Conservation (phyloP, 2,797 vertebrate genomes). For the Centropyge bicolor region DNA sequence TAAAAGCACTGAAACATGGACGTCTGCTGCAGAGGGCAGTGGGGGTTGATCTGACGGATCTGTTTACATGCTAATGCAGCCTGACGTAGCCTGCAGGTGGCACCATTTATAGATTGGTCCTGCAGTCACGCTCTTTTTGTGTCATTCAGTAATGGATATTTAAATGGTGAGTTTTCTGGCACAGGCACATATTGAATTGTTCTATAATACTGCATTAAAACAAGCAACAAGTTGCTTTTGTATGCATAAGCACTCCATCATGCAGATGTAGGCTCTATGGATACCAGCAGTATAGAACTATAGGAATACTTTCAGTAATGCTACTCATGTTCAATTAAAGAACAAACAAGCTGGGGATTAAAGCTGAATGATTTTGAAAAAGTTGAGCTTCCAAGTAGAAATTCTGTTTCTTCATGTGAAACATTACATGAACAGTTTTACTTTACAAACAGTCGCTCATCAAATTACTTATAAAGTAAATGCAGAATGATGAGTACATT, state of each 20-base stretch:
- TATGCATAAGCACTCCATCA: conserved; percentile 27
- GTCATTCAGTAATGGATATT: conserved; percentile 51
- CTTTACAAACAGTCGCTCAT: conserved; percentile 35
- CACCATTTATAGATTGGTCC: conserved; percentile 73
- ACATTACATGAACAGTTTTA: conserved; percentile 14
- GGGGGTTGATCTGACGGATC: conserved; percentile 66
- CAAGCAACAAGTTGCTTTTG: conserved; percentile 52
- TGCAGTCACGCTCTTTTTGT: conserved; percentile 46
- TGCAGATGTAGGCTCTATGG: neutral
- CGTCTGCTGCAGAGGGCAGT: conserved; percentile 61
- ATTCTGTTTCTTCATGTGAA: conserved; percentile 10
- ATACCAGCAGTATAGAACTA: conserved; percentile 2
- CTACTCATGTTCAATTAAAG: conserved; percentile 24
- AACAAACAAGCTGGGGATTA: conserved; percentile 1
- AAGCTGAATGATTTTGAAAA: neutral
- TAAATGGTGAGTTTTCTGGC: conserved; percentile 41
- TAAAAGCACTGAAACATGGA: conserved; percentile 51
- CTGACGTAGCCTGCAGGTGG: conserved; percentile 78
- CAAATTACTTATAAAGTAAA: conserved; percentile 38
- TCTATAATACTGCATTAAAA: conserved; percentile 32
- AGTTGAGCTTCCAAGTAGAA: conserved; percentile 12
- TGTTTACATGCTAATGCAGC: conserved; percentile 73
- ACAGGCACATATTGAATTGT: conserved; percentile 32
- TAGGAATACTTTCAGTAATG: conserved; percentile 24
- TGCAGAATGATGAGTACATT: conserved; percentile 35